Percentiles rank a stretch among this genome's conserved stretches.
These are phyloP conservation scores for Amphipyra berbera DNA, from an alignment of 2,888 invertebrate genomes.

Conservation along the genomic window DNA sequence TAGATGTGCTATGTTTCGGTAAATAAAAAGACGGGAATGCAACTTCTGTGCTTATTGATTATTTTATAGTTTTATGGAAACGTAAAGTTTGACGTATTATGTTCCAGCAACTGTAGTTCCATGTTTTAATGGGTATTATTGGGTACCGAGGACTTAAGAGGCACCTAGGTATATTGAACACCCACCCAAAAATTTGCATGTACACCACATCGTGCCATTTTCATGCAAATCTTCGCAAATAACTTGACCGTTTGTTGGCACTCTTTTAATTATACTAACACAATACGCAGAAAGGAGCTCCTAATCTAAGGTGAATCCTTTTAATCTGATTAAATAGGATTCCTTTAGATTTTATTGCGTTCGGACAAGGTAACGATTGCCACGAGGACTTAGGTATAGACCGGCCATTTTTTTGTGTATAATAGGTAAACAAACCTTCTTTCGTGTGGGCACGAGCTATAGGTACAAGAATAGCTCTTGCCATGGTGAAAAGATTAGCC, in stretches of 20 bases:
- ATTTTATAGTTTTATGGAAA: too few species aligned
- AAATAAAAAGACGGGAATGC: too few species aligned
- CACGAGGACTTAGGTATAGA: conserved; percentile 7
- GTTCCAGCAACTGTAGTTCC: too few species aligned
- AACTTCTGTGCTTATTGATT: too few species aligned
- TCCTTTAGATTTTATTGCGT: conserved; percentile 53
- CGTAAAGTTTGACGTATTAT: too few species aligned
- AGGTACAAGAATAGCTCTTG: too few species aligned
- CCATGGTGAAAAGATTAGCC: too few species aligned
- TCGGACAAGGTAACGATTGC: conserved; percentile 30
- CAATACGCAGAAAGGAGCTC: conserved; percentile 19
- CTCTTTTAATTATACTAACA: conserved; percentile 36
- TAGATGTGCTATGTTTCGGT: too few species aligned
- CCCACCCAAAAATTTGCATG: conserved; percentile 37
- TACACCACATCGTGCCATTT: conserved; percentile 26
- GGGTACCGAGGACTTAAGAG: too few species aligned
- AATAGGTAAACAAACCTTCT: conserved; percentile 15
- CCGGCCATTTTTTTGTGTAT: conserved; percentile 4
- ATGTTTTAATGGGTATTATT: too few species aligned
- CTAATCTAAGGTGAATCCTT: conserved; percentile 52
- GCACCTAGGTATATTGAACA: too few species aligned
- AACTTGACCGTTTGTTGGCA: conserved; percentile 31
- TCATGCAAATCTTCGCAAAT: conserved; percentile 38
- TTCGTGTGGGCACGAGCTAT: too few species aligned
- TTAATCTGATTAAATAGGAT: conserved; percentile 59